Evolutionary conservation across 2,797 vertebrate species (phyloP).

Genomic region (Spheniscus humboldti): DNA sequence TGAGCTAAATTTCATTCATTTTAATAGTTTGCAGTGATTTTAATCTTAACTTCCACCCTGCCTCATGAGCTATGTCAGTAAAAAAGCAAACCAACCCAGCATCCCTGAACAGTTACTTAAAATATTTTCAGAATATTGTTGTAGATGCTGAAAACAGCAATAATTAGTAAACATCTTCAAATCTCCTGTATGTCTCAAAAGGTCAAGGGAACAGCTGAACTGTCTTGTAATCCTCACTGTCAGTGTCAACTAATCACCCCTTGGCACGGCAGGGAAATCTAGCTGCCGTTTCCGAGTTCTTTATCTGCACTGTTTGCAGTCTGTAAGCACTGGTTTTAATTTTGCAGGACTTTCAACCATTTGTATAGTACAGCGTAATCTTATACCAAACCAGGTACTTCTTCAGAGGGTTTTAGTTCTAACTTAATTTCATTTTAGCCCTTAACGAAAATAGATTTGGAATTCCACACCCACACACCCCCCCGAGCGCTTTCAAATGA

Average conservation of each 20-base stretch:
- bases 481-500: not conserved
- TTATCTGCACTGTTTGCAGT: not conserved
- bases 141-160: not conserved
- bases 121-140: not conserved
- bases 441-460: not conserved
- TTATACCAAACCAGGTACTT: not conserved
- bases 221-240: not conserved
- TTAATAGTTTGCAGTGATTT: not conserved
- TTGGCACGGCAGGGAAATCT: not conserved
- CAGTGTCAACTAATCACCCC: not conserved
- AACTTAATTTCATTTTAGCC: not conserved
- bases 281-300: not conserved
- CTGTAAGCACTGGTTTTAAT: not conserved
- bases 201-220: not conserved
- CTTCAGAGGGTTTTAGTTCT: not conserved
- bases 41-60: not conserved
- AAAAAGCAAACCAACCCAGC: not conserved
- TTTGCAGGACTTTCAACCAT: not conserved
- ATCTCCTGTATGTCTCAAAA: not conserved
- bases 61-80: fast-evolving
- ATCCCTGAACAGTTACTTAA: not conserved
- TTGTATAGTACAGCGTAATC: not conserved
- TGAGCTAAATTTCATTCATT: not conserved
- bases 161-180: not conserved
- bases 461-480: fast-evolving